Conservation (phyloP, 2,113 vertebrate genomes). For the Thamnaconus septentrionalis region DNA sequence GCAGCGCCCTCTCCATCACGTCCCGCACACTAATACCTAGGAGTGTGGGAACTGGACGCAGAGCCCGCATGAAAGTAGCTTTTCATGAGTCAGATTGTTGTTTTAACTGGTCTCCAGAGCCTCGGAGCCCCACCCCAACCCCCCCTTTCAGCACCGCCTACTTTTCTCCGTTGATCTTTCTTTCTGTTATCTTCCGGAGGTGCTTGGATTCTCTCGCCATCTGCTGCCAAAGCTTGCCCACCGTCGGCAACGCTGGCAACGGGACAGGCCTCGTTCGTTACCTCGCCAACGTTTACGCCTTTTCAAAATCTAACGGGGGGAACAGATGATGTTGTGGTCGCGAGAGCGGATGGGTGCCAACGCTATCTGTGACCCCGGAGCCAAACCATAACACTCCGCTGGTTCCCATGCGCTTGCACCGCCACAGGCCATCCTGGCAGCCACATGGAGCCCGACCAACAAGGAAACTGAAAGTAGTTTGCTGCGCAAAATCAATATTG, state of each 20-base stretch:
- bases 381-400: neutral
- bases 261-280: neutral
- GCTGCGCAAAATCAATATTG: no score
- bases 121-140: neutral
- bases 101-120: slow-evolving; percentile 47
- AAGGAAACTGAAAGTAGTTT: no score
- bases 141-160: slow-evolving; percentile 19
- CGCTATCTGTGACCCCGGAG: neutral
- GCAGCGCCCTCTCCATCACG: slow-evolving; percentile 35
- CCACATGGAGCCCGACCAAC: no score
- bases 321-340: neutral
- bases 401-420: slow-evolving; percentile 7
- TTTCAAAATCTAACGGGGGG: neutral
- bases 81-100: slow-evolving; percentile 19
- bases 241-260: neutral
- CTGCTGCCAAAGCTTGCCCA: slow-evolving; percentile 16
- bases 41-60: slow-evolving; percentile 40
- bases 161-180: slow-evolving; percentile 19
- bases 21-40: slow-evolving; percentile 35
- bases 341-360: neutral
- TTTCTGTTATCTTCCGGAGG: slow-evolving; percentile 23
- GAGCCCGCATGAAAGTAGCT: slow-evolving; percentile 25
- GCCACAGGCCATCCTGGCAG: neutral
- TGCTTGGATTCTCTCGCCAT: slow-evolving; percentile 42
- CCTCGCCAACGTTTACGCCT: neutral